A percentile compares a stretch with the other conserved stretches of the same genome.
Conservation (phyloP, 1,140 invertebrate species). For the Scaptomyza graminum region DNA sequence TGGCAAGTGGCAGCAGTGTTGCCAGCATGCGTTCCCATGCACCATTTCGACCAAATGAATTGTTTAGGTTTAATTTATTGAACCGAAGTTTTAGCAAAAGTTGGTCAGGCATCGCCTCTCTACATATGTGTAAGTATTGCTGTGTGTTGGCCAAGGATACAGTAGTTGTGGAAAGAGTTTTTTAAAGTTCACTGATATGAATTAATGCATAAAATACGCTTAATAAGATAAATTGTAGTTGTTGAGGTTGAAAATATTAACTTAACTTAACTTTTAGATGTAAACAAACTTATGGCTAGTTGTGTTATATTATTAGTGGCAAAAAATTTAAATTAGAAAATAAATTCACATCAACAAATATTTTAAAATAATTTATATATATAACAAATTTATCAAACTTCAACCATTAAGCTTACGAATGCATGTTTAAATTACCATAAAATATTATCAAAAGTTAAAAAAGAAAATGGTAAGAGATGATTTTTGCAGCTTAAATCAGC, state of each 20-base stretch:
- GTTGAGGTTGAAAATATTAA: too few relatives aligned
- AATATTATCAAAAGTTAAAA: not conserved
- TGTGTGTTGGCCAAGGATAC: conserved; percentile 19
- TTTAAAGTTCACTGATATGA: conserved; percentile 11
- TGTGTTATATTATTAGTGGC: too few relatives aligned
- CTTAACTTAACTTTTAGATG: too few relatives aligned
- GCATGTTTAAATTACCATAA: too few relatives aligned
- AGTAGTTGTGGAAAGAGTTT: not conserved
- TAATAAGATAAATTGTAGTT: too few relatives aligned
- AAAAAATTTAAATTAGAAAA: too few relatives aligned
- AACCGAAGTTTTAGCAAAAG: conserved; percentile 43
- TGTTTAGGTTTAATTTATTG: conserved; percentile 78
- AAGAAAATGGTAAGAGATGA: conserved; percentile 2
- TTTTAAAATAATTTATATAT: too few relatives aligned
- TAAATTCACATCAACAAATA: too few relatives aligned
- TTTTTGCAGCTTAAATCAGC: not conserved
- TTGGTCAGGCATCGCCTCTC: conserved; percentile 24
- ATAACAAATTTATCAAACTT: too few relatives aligned
- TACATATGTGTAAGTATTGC: not conserved
- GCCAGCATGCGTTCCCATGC: conserved; percentile 39
- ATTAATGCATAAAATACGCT: not conserved
- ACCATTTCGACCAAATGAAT: conserved; percentile 58
- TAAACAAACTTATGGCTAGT: too few relatives aligned
- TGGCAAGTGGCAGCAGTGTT: conserved; percentile 38
- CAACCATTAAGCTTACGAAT: too few relatives aligned